These are phyloP conservation scores for Psophia crepitans DNA, from an alignment of 2,113 vertebrate genomes.

Conservation along the genomic window DNA sequence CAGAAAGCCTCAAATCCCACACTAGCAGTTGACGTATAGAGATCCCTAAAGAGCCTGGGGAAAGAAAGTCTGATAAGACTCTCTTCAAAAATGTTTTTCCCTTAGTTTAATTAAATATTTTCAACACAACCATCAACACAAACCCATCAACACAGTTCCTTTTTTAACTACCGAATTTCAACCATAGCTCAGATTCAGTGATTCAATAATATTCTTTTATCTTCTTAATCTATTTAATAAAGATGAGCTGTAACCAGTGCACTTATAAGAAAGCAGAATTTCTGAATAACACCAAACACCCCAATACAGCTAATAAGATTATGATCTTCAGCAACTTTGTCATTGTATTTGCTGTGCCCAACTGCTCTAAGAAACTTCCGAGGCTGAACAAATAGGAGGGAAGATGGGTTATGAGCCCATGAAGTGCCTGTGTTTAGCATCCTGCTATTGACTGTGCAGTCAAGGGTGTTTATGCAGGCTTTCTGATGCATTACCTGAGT, in stretches of 20 bases:
- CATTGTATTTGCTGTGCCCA: neutral
- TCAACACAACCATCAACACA: neutral
- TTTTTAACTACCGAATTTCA: neutral
- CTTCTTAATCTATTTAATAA: neutral
- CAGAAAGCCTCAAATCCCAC: neutral
- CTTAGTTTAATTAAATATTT: neutral
- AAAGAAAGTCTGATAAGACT: neutral
- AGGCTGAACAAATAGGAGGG: neutral
- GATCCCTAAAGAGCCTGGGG: neutral
- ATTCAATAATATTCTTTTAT: neutral
- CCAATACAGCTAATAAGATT: neutral
- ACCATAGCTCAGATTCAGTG: neutral
- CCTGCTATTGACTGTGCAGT: neutral
- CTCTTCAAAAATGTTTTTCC: neutral
- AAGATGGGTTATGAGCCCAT: neutral
- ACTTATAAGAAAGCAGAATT: neutral
- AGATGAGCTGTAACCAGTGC: neutral
- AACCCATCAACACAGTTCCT: neutral
- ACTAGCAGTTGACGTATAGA: neutral
- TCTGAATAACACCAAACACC: neutral
- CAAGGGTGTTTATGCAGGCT: neutral
- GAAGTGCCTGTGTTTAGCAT: neutral
- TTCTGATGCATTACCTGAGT: neutral
- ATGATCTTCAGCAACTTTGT: neutral
- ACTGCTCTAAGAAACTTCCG: neutral